A percentile compares a stretch with the other conserved stretches of the same genome.
Evolutionary conservation across 2,888 invertebrate genomes (phyloP).

Genomic region (Sericinus montela): DNA sequence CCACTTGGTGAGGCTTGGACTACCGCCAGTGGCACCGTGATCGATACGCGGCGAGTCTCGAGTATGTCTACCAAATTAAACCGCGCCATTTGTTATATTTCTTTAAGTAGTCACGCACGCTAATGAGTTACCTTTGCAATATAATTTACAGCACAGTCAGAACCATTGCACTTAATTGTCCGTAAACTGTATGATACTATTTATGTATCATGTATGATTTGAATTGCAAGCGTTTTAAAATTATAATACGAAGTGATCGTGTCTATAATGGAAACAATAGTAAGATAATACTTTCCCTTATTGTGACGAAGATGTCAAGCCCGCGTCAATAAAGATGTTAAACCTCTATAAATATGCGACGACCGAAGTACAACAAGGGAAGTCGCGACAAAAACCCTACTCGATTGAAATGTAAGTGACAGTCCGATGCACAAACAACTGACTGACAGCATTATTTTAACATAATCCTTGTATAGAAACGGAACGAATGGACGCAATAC

Average conservation of each 20-base stretch:
- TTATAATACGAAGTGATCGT: conserved; percentile 11
- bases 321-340: conserved; percentile 76
- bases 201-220: not conserved
- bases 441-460: conserved; percentile 73
- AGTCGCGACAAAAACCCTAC: conserved; percentile 64
- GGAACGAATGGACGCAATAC: conserved; percentile 71
- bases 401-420: conserved; percentile 76
- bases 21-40: conserved; percentile 66
- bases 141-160: conserved; percentile 31
- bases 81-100: conserved; percentile 73
- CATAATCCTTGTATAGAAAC: conserved; percentile 73
- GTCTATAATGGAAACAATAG: conserved; percentile 44
- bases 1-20: conserved; percentile 72
- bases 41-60: conserved; percentile 70
- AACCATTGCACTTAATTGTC: conserved; percentile 10
- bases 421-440: conserved; percentile 73
- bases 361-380: conserved; percentile 55
- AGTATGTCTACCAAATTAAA: conserved; percentile 77
- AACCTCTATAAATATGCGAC: conserved; percentile 73
- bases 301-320: conserved; percentile 56
- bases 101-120: conserved; percentile 60
- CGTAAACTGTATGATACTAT: not conserved
- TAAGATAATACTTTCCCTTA: conserved; percentile 51
- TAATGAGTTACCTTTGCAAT: conserved; percentile 52
- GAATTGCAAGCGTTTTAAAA: not conserved